Evolutionary conservation across 2,797 vertebrate genomes (phyloP), one percentile per base, ranked within the genome.

Genomic region (Borostomias antarcticus): DNA sequence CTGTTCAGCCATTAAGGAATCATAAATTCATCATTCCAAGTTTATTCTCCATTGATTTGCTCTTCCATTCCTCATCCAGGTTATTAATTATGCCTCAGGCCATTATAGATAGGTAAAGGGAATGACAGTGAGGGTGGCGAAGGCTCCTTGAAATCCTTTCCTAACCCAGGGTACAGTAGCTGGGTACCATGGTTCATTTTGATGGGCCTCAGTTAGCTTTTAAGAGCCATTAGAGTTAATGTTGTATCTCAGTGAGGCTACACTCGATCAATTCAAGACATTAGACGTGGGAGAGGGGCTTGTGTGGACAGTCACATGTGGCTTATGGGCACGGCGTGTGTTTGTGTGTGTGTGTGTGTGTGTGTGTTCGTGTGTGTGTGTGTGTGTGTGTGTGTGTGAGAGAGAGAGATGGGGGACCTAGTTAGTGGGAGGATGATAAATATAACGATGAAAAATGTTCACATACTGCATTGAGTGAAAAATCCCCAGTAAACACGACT

Each of bases 111-210:
- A 66, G 28, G 13, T 15, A 48, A 29, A 45, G 51, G 50, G 50
- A 35, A 61, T 11, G 29, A 62, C 13, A 28, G 43, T 17, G 15
- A 19, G 23, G 17, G 3, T n/a, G n/a, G n/a, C n/a, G n/a, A n/a
- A n/a, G n/a, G 26, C 73, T 56, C 66, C 32, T 59, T 72, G 71
- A 83, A 73, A 76, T 71, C 54, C 76, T 79, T n/a, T 76, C 59
- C 73, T 75, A 56, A 83, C 25, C 67, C 26, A 26, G 60, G 66
- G 64, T 72, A 76, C n/a, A n/a, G n/a, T n/a, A n/a, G 72, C 75
- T 74, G 71, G 50, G 63, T 66, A 75, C 65, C 54, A 48, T 33
- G 25, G 32, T 45, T 58, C 37, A 80, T 67, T 59, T 78, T 77
- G 53, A 70, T 72, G 47, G 8, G 37, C 28, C n/a, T 29, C 50